phyloP scores from a whole-genome alignment of 2,113 vertebrate genomes.

The Coreoperca whiteheadi region DNA sequence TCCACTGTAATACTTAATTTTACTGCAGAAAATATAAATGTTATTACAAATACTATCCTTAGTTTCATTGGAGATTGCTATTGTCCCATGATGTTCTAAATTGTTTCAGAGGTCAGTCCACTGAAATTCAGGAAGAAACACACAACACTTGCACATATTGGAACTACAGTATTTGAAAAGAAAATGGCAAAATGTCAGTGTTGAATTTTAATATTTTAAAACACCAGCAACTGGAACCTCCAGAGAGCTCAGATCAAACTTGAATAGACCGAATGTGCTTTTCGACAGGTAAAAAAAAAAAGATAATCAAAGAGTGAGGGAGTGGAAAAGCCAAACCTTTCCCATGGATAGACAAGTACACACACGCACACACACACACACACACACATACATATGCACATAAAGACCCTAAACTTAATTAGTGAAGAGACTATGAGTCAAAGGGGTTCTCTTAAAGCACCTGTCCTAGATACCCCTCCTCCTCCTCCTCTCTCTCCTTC shows the following conservation, averaged over 20 bases:
- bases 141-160: neutral
- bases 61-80: neutral
- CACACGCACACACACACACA: constrained; percentile 34
- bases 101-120: neutral
- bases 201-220: neutral
- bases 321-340: constrained; percentile 59
- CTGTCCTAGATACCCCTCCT: constrained; percentile 71
- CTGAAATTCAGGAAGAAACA: neutral
- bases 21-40: neutral
- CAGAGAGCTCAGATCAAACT: constrained; percentile 4
- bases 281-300: neutral
- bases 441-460: constrained; percentile 77
- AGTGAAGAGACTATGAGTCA: constrained; percentile 78
- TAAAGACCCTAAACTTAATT: constrained; percentile 82
- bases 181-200: neutral
- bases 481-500: neutral
- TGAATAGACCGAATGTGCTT: neutral
- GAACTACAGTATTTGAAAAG: neutral
- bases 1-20: neutral
- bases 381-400: constrained; percentile 38
- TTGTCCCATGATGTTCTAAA: neutral
- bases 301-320: constrained; percentile 35
- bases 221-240: neutral
- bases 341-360: constrained; percentile 56
- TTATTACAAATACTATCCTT: neutral